Conservation (phyloP, 2,113 vertebrate species). For the Riparia riparia region DNA sequence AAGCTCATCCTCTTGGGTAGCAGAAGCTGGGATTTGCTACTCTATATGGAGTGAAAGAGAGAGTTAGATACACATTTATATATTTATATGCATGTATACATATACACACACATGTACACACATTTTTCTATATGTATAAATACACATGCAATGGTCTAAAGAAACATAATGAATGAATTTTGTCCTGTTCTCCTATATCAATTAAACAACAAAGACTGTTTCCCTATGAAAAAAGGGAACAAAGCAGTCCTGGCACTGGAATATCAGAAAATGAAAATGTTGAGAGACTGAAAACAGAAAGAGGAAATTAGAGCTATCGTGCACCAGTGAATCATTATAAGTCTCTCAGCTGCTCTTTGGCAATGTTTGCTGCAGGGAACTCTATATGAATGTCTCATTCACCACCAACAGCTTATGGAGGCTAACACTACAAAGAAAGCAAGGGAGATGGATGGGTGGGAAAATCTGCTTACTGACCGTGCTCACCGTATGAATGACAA, state of each 20-base stretch:
- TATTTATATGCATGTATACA: background rate
- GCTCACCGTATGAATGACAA: background rate
- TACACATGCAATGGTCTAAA: background rate
- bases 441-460: background rate
- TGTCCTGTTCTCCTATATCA: slow-evolving; percentile 37
- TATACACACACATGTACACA: background rate
- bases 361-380: slow-evolving; percentile 28
- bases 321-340: slow-evolving; percentile 53
- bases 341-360: slow-evolving; percentile 58
- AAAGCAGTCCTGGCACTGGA: slow-evolving; percentile 40
- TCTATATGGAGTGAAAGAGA: background rate
- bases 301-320: slow-evolving; percentile 50
- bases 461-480: slow-evolving; percentile 1
- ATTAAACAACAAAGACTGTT: slow-evolving; percentile 25
- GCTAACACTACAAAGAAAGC: background rate
- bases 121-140: background rate
- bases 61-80: background rate
- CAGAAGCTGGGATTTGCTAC: background rate
- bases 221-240: slow-evolving; percentile 39
- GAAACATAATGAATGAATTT: slow-evolving; percentile 33
- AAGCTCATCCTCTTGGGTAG: background rate
- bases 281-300: slow-evolving; percentile 49
- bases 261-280: slow-evolving; percentile 47
- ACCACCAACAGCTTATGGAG: slow-evolving; percentile 24
- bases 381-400: slow-evolving; percentile 2